phyloP scores from a whole-genome alignment of 2,113 vertebrate genomes.

The Pelecanoides urinatrix region DNA sequence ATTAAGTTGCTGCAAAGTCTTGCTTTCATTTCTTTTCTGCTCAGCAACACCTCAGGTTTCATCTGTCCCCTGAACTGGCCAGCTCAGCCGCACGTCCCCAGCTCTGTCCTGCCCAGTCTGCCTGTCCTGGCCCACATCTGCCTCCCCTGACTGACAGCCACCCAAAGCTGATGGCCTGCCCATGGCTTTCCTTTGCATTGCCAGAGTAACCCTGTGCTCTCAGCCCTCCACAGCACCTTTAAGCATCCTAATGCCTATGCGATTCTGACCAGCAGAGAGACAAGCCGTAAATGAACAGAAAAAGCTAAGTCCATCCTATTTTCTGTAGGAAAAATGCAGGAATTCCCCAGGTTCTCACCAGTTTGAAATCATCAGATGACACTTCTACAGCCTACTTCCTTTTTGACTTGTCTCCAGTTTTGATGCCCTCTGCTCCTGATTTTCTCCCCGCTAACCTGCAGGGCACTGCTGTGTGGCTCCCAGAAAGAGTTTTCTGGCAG shows the following conservation, averaged over 20 bases:
- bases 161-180: background rate
- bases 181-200: background rate
- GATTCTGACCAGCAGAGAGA: background rate
- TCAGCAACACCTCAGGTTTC: background rate
- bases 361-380: background rate
- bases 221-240: background rate
- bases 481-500: background rate
- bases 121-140: background rate
- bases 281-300: background rate
- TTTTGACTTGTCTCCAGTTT: background rate
- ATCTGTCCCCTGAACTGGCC: background rate
- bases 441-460: background rate
- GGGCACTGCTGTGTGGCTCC: background rate
- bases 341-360: background rate
- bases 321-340: background rate
- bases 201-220: background rate
- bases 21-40: background rate
- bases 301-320: fast-evolving
- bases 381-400: background rate
- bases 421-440: background rate
- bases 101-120: background rate
- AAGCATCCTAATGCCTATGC: background rate
- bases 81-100: background rate
- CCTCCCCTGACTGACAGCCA: background rate
- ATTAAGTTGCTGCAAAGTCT: background rate